A percentile compares a stretch with the other conserved stretches of the same genome.
phyloP scores from a whole-genome alignment of 2,888 invertebrate genomes.

The Lordiphosa fenestrarum region DNA sequence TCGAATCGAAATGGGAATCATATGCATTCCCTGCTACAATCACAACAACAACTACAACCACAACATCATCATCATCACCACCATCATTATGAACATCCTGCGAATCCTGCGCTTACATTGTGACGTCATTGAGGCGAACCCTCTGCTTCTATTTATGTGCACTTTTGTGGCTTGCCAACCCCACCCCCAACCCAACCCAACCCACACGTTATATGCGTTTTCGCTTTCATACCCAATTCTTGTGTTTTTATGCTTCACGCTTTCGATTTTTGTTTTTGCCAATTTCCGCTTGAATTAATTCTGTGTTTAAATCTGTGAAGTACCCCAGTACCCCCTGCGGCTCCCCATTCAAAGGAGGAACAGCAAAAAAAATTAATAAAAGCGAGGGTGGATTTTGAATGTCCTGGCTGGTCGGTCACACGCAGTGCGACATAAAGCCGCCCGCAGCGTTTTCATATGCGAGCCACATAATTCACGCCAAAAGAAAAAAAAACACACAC shows the following conservation, averaged over 20 bases:
- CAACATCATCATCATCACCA: constrained; percentile 31
- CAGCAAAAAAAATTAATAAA: constrained; percentile 53
- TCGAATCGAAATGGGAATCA: constrained; percentile 10
- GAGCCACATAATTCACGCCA: constrained; percentile 61
- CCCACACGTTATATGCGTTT: constrained; percentile 41
- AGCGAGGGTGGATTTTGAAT: constrained; percentile 20
- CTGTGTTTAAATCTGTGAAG: constrained; percentile 65
- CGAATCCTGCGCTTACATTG: constrained; percentile 63
- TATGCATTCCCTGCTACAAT: constrained; percentile 42
- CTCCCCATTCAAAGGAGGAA: constrained; percentile 15
- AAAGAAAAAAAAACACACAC: constrained; percentile 33
- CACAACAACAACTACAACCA: constrained; percentile 26
- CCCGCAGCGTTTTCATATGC: constrained; percentile 74
- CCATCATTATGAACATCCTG: constrained; percentile 60
- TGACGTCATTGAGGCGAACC: constrained; percentile 57
- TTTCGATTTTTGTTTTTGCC: constrained; percentile 68
- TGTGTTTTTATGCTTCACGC: constrained; percentile 74
- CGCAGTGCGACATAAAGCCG: constrained; percentile 65
- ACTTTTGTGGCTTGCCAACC: constrained; percentile 61
- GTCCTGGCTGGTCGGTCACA: constrained; percentile 47
- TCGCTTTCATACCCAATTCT: constrained; percentile 46
- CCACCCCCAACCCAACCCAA: constrained; percentile 15
- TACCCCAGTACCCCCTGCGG: constrained; percentile 62
- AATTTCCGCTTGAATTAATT: constrained; percentile 78
- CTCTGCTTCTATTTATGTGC: constrained; percentile 64